These are phyloP conservation scores for Phacellophora camtschatica DNA, from an alignment of 30 jellyfish, hydroid and myxozoan genomes.

Conservation along the genomic window DNA sequence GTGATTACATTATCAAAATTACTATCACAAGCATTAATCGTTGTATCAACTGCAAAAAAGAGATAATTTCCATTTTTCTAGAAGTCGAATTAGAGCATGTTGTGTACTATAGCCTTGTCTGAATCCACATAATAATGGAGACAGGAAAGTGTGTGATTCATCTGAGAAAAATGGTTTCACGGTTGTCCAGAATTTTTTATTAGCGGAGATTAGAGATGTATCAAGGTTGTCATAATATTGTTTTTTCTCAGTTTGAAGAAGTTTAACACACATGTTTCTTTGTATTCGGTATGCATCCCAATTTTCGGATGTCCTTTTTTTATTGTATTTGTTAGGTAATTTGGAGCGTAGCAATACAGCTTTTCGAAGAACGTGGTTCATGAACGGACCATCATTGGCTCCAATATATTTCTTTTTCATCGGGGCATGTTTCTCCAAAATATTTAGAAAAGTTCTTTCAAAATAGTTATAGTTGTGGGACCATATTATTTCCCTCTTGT, in stretches of 20 bases:
- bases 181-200: constrained; percentile 6
- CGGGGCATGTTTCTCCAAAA: no score
- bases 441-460: no score
- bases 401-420: no score
- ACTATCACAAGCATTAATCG: no score
- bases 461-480: no score
- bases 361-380: not conserved
- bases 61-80: constrained; percentile 7
- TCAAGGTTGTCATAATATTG: not conserved
- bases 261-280: not conserved
- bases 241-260: constrained; percentile 1
- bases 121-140: constrained; percentile 22
- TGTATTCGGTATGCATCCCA: not conserved
- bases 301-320: not conserved
- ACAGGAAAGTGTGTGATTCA: not conserved
- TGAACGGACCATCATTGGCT: no score
- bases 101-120: constrained; percentile 18
- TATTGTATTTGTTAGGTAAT: not conserved
- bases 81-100: constrained; percentile 28
- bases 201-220: not conserved
- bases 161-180: no score
- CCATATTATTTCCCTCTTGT: no score
- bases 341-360: not conserved
- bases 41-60: no score
- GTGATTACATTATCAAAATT: no score